Evolutionary conservation across 1,140 invertebrate genomes (phyloP), one percentile per base, ranked within the genome.

Genomic region (Tetramorium alpestre): DNA sequence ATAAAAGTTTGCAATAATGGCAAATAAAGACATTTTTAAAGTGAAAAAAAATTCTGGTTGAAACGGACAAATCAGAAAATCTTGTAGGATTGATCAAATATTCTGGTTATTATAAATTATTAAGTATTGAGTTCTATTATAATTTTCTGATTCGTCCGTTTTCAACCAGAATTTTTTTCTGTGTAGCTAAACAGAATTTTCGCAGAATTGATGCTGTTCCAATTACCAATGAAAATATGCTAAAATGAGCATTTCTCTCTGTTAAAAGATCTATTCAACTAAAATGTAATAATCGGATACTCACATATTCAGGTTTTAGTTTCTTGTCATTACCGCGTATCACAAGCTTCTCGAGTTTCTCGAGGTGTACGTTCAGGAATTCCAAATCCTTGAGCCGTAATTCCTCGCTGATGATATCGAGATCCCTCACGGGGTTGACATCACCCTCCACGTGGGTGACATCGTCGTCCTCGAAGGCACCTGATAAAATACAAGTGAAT

Each of bases 401-500:
- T 95, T 99, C 99, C 92, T 99, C 98, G 87, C 97, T 97, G 89
- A 99, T 99, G 58, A 99, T 99, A 89, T 99, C 98, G 88, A 99
- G 96, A 96, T 99, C 99, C 70, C 99, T 96, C 1, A 99, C 97
- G 0, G 99, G 99, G 94, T 99, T 98, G 0, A 99, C 99, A 76
- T 99, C 99, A 10, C 99, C 99, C 94, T 99, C 99, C 0, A 99
- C 97, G 93, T 99, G 99, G 47, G 98, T 99, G 0, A 99, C 99
- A 92, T 99, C 99, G 73, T 99, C 98, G 94, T 99, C 99, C 88
- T 99, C 99, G 94, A 99, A 99, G 28, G 98, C 98, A 94, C 99
- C 98, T 99, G 93, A 38, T 47, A 44, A 56, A 16, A 16, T 11
- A 4, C 49, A 28, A 69, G 11, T 65, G 49, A 47, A 84, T 69